Conservation (phyloP, 2,888 invertebrate species). For the Agonopterix heracliana region DNA sequence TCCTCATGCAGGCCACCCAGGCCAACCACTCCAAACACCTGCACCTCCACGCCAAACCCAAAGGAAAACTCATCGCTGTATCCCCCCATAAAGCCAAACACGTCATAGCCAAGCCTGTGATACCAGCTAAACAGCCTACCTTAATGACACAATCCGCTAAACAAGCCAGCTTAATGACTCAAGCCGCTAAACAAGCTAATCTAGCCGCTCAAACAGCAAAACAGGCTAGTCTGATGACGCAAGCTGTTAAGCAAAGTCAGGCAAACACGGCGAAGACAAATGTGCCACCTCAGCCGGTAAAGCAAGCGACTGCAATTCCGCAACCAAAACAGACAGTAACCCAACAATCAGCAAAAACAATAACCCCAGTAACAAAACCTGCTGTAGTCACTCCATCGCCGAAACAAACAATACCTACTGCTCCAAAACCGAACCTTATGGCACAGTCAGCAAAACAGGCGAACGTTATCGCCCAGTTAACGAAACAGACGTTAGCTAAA, state of each 20-base stretch:
- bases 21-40: slow-evolving; percentile 28
- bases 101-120: slow-evolving; percentile 15
- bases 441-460: slow-evolving; percentile 17
- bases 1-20: slow-evolving; percentile 56
- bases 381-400: slow-evolving; percentile 9
- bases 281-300: slow-evolving; percentile 2
- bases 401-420: slow-evolving; percentile 16
- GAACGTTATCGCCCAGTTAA: slow-evolving; percentile 13
- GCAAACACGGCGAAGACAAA: slow-evolving; percentile 22
- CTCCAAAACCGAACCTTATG: slow-evolving; percentile 8
- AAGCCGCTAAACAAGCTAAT: slow-evolving; percentile 22
- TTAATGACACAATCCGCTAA: slow-evolving; percentile 47
- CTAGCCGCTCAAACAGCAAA: slow-evolving; percentile 46
- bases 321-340: background rate
- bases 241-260: slow-evolving; percentile 34
- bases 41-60: slow-evolving; percentile 20
- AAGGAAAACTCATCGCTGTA: slow-evolving; percentile 38
- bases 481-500: slow-evolving; percentile 19
- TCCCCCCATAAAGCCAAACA: slow-evolving; percentile 19
- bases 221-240: slow-evolving; percentile 38
- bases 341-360: background rate
- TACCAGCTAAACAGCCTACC: slow-evolving; percentile 31
- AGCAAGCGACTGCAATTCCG: background rate
- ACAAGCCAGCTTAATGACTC: slow-evolving; percentile 19
- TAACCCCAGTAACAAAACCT: background rate